Base-by-base conservation (phyloP, 1,140 invertebrate genomes). In the Caenorhabditis latens region DNA sequence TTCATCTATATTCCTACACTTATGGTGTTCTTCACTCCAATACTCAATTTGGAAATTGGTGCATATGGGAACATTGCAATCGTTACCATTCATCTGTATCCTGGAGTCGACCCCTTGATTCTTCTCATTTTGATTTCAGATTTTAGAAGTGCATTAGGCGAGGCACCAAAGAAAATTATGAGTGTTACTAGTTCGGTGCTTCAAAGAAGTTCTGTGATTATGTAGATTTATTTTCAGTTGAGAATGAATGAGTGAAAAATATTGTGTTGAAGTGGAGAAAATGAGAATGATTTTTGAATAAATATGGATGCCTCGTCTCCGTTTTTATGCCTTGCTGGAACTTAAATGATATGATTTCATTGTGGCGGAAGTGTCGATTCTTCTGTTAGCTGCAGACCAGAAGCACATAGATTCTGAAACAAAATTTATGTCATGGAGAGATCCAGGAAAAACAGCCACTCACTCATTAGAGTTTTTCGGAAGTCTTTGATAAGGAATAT, bases 401-500 rank as follows among this genome's bases (percentile, higher is more conserved):
- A 19, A 63, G 19, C 11, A 21, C 2, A 32, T 4, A 21, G 11
- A 11, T 63, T 32, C 61, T 63, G 50, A 53, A 53, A 14, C 13
- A 63, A 63, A 63, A 32, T 8, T 40, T 40, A 11, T 63, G 21
- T 19, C 11, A 24, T 32, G n/a, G 24, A 11, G n/a, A 5, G 1
- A 63, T 9, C 13, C 11, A 21, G 9, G 42, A 3, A 32, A 32
- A 46, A 43, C 32, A 24, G 9, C 1, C 13, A 46, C 71, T 53
- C 24, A 79, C 71, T 79, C 4, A 79, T 7, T 0, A 79, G 14
- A 6, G 71, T 79, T 9, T 13, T n/a, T 42, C 71, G 40, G 21
- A 79, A 79, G 46, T 79, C 71, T 24, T 24, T n/a, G n/a, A 79
- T 79, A 4, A 79, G 19, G 24, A 79, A 50, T 1, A 79, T n/a